These are phyloP conservation scores for Perca schrenkii DNA, from an alignment of 2,113 vertebrate genomes.

Conservation along the genomic window DNA sequence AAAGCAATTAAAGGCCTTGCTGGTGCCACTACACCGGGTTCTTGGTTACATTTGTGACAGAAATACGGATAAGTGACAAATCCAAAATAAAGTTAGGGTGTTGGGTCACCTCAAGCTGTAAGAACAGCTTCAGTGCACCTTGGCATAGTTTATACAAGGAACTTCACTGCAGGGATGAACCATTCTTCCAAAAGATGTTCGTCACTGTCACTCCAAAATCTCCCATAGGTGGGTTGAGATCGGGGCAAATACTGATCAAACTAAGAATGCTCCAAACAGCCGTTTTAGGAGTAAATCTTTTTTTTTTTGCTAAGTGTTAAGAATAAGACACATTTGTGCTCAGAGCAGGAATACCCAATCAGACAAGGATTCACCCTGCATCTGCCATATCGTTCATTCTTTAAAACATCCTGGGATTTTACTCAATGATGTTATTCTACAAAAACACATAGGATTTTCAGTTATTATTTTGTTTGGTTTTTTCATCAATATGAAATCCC, in stretches of 20 bases:
- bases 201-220: background rate
- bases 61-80: slow-evolving; percentile 6
- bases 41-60: slow-evolving; percentile 1
- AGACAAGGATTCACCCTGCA: background rate
- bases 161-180: background rate
- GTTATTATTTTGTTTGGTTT: too few species aligned
- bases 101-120: background rate
- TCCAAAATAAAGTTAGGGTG: background rate
- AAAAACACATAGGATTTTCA: background rate
- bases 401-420: background rate
- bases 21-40: background rate
- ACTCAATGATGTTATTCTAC: background rate
- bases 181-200: background rate
- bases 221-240: background rate
- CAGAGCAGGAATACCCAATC: background rate
- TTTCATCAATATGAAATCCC: background rate
- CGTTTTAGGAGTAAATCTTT: background rate
- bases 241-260: background rate
- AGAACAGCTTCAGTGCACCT: background rate
- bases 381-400: background rate
- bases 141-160: background rate
- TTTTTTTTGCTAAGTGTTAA: background rate
- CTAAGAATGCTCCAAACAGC: background rate
- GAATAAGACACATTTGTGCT: background rate
- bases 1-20: slow-evolving; percentile 33